A percentile compares a stretch with the other conserved stretches of the same genome.
These are phyloP conservation scores for Xestia sexstrigata DNA, from an alignment of 2,888 invertebrate genomes.

Conservation along the genomic window DNA sequence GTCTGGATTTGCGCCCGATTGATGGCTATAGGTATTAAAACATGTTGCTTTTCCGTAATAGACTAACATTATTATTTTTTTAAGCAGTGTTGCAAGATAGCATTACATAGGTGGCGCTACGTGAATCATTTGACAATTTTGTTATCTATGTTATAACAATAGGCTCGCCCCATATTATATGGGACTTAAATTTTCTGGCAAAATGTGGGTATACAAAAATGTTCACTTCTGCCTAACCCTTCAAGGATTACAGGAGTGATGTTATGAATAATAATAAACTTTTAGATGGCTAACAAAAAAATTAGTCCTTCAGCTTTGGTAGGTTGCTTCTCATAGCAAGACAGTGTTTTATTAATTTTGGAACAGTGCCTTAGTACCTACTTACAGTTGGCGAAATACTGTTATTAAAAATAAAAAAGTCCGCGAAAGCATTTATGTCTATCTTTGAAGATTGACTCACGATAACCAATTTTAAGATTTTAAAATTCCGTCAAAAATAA, in stretches of 20 bases:
- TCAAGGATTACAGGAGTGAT: background rate
- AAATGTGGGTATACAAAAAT: background rate
- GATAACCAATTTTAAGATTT: no score
- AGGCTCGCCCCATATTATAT: background rate
- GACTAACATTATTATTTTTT: no score
- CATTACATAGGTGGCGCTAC: no score
- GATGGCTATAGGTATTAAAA: background rate
- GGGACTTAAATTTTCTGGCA: background rate
- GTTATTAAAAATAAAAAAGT: background rate
- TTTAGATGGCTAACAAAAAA: background rate
- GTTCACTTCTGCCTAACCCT: background rate
- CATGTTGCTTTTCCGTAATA: no score
- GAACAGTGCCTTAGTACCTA: slow-evolving; percentile 8
- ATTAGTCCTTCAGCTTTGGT: background rate
- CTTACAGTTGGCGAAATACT: slow-evolving; percentile 1
- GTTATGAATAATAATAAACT: background rate
- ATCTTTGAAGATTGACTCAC: no score
- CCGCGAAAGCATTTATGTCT: no score
- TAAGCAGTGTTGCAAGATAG: no score
- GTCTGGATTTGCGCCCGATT: background rate
- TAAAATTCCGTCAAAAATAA: no score
- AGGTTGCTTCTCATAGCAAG: background rate
- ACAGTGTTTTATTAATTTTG: slow-evolving; percentile 12
- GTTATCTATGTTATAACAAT: no score
- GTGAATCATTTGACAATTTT: no score